Conservation (phyloP, 2,113 vertebrate species). For the Pelodiscus sinensis region DNA sequence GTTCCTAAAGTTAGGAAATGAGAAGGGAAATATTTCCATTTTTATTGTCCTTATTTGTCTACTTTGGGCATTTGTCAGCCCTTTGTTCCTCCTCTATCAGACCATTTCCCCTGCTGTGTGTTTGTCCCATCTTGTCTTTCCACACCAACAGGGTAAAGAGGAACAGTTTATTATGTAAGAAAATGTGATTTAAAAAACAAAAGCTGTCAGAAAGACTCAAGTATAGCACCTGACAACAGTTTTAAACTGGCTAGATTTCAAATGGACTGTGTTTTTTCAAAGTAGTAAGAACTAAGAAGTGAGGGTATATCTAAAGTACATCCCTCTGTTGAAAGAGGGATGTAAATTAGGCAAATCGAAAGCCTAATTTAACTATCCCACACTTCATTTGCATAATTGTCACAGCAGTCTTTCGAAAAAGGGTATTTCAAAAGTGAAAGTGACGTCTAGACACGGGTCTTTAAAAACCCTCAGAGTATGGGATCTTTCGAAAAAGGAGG, state of each 20-base stretch:
- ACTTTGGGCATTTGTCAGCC: background rate
- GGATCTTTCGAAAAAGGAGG: too few relatives aligned
- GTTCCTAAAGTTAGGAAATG: background rate
- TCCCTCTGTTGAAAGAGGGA: too few relatives aligned
- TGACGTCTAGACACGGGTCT: too few relatives aligned
- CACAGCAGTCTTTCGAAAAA: too few relatives aligned
- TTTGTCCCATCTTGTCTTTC: accelerated
- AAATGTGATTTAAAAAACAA: background rate
- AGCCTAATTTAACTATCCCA: too few relatives aligned
- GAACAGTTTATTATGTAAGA: background rate
- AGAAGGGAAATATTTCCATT: background rate
- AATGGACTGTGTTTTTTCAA: background rate
- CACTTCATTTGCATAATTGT: too few relatives aligned
- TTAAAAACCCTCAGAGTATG: too few relatives aligned
- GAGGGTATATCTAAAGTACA: too few relatives aligned
- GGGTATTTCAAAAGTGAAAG: too few relatives aligned
- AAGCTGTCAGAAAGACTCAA: background rate
- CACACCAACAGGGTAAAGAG: accelerated
- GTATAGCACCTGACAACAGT: background rate
- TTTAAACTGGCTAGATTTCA: background rate
- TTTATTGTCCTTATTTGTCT: background rate
- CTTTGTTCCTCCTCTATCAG: background rate
- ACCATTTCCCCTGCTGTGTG: background rate
- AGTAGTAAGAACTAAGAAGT: background rate
- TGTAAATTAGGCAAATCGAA: too few relatives aligned